A percentile compares a stretch with the other conserved stretches of the same genome.
Evolutionary conservation across 2,797 vertebrate genomes (phyloP).

Genomic region (Epinephelus coioides): DNA sequence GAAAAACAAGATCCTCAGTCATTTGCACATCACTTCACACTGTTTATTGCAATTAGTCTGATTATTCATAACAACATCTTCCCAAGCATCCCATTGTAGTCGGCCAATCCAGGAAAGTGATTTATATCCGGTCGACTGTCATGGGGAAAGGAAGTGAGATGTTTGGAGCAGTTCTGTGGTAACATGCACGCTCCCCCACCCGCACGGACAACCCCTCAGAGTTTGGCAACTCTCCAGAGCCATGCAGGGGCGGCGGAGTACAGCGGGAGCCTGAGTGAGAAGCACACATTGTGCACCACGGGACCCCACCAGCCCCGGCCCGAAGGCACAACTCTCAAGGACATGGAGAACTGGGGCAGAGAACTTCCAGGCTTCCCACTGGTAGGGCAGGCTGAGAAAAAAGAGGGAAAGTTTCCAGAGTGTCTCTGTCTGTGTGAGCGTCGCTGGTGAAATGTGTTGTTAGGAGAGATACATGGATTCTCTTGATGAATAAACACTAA

Average conservation of each 20-base stretch:
- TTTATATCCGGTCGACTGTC: constrained; percentile 73
- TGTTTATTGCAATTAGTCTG: constrained; percentile 77
- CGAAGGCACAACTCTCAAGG: constrained; percentile 90
- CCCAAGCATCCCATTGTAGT: constrained; percentile 62
- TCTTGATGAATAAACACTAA: constrained; percentile 46
- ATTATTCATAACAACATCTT: constrained; percentile 74
- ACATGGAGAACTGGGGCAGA: constrained; percentile 88
- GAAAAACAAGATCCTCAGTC: constrained; percentile 66
- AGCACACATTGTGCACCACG: constrained; percentile 87
- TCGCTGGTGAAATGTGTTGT: constrained; percentile 45
- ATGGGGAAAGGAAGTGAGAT: constrained; percentile 69
- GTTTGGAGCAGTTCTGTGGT: constrained; percentile 64
- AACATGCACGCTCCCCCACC: constrained; percentile 59
- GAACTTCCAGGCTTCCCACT: constrained; percentile 83
- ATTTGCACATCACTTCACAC: constrained; percentile 73
- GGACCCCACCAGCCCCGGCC: constrained; percentile 87
- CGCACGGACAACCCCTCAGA: constrained; percentile 83
- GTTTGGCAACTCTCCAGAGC: constrained; percentile 88
- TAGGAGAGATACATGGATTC: constrained; percentile 35
- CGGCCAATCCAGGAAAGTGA: constrained; percentile 72
- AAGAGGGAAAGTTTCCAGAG: constrained; percentile 73
- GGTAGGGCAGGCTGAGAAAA: constrained; percentile 77
- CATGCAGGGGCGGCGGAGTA: constrained; percentile 81
- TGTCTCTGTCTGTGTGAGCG: constrained; percentile 53
- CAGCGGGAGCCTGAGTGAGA: constrained; percentile 83